A percentile compares a stretch with the other conserved stretches of the same genome.
Conservation (phyloP, 2,888 invertebrate genomes). For the Liposcelis brunnea region DNA sequence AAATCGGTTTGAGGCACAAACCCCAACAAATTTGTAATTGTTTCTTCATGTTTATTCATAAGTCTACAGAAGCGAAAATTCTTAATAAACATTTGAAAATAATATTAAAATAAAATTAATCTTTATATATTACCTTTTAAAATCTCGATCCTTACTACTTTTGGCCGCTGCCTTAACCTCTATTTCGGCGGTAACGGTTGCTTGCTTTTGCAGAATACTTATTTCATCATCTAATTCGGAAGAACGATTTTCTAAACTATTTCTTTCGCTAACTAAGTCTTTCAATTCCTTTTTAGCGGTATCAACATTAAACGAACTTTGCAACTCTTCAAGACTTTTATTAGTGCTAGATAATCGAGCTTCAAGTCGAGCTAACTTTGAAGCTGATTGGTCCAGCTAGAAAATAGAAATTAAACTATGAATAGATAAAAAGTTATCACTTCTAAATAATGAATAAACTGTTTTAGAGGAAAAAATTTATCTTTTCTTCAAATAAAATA, state of each 20-base stretch:
- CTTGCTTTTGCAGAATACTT: slow-evolving; percentile 42
- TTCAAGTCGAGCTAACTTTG: slow-evolving; percentile 29
- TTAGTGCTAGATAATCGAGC: slow-evolving; percentile 34
- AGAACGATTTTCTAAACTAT: slow-evolving; percentile 20
- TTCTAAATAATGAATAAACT: slow-evolving; percentile 27
- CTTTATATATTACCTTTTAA: too few species aligned
- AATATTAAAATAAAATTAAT: slow-evolving; percentile 12
- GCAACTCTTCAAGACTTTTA: slow-evolving; percentile 27
- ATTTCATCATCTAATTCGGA: slow-evolving; percentile 35
- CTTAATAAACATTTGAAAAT: too few species aligned
- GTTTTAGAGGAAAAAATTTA: too few species aligned
- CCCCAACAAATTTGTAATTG: slow-evolving; percentile 44
- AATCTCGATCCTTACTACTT: slow-evolving; percentile 24
- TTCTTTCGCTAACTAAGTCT: slow-evolving; percentile 36
- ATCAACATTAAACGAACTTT: slow-evolving; percentile 31
- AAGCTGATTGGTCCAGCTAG: slow-evolving; percentile 28
- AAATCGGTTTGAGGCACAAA: slow-evolving; percentile 44
- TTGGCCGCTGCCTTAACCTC: slow-evolving; percentile 19
- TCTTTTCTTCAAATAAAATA: too few species aligned
- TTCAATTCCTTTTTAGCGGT: slow-evolving; percentile 40
- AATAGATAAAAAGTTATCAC: background rate
- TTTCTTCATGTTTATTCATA: slow-evolving; percentile 48
- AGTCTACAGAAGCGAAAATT: too few species aligned
- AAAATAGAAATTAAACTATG: slow-evolving; percentile 9
- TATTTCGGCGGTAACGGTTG: slow-evolving; percentile 18